phyloP scores from a whole-genome alignment of 2,888 invertebrate species.

The Cephalotes varians region DNA sequence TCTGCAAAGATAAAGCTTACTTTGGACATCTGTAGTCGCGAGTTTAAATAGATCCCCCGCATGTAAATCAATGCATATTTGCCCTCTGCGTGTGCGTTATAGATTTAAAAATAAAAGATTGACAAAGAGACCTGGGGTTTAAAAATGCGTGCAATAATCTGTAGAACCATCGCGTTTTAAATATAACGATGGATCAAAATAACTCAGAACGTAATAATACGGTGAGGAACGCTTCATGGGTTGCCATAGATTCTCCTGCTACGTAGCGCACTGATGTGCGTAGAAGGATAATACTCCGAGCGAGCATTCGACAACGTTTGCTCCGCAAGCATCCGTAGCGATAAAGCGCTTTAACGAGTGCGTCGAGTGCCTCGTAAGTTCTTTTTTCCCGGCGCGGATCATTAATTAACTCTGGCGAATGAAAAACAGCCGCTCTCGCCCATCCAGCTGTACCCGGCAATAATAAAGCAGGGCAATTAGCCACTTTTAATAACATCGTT shows the following conservation, averaged over 20 bases:
- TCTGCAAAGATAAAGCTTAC: constrained; percentile 24
- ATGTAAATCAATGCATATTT: not conserved
- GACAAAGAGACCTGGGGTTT: not conserved
- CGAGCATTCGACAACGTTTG: constrained; percentile 62
- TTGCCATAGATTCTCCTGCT: constrained; percentile 24
- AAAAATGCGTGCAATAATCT: not conserved
- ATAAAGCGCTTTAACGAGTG: constrained; percentile 75
- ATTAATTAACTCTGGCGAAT: constrained; percentile 72
- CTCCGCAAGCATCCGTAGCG: constrained; percentile 66
- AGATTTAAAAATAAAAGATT: not conserved
- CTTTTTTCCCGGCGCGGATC: constrained; percentile 64
- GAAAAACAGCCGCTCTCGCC: constrained; percentile 70
- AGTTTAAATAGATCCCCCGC: not conserved
- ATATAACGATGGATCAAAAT: constrained; percentile 9
- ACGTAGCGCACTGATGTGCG: constrained; percentile 54
- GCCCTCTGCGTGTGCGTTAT: not conserved
- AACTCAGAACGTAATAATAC: constrained; percentile 2
- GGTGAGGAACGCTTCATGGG: not conserved
- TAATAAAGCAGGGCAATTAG: constrained; percentile 75
- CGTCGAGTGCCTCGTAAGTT: constrained; percentile 67
- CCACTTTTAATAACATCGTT: constrained; percentile 76
- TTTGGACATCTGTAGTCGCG: not conserved
- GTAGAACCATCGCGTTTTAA: not conserved
- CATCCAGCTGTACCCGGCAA: constrained; percentile 62
- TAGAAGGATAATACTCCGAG: constrained; percentile 42